Evolutionary conservation across 2,797 vertebrate genomes (phyloP).

Genomic region (Gallinago solitaria): DNA sequence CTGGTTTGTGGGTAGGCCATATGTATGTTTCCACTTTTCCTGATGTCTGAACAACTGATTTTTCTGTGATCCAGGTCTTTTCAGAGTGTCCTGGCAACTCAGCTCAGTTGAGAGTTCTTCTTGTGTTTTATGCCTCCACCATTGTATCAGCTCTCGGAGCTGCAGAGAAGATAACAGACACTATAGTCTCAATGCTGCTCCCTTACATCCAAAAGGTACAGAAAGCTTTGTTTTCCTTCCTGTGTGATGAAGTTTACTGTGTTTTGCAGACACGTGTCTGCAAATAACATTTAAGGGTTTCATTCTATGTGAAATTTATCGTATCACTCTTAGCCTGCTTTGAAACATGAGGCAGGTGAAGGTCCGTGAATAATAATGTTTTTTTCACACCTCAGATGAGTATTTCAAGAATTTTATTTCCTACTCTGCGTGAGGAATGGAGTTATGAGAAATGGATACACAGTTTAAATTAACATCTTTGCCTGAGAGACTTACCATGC

Average conservation of each 20-base stretch:
- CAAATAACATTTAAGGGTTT: background rate
- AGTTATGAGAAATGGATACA: background rate
- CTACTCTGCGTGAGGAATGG: background rate
- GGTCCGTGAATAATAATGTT: background rate
- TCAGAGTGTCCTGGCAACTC: constrained; percentile 72
- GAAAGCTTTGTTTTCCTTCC: background rate
- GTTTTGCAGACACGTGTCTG: background rate
- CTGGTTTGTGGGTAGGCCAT: background rate
- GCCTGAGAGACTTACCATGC: background rate
- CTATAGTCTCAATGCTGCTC: constrained; percentile 87
- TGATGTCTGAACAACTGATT: background rate
- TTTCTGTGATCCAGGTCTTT: constrained; percentile 79
- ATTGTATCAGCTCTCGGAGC: constrained; percentile 86
- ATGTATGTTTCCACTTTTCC: background rate
- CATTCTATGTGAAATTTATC: background rate
- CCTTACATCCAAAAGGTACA: constrained; percentile 92
- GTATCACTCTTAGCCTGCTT: background rate
- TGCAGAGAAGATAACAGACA: constrained; percentile 80
- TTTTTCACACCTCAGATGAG: background rate
- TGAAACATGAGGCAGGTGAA: background rate
- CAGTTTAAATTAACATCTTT: background rate
- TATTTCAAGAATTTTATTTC: background rate
- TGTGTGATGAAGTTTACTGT: background rate
- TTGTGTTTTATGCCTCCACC: constrained; percentile 93
- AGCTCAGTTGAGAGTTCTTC: constrained; percentile 88